A percentile compares a stretch with the other conserved stretches of the same genome.
Evolutionary conservation across 2,113 vertebrate species (phyloP).

Genomic region (Pluvialis apricaria): DNA sequence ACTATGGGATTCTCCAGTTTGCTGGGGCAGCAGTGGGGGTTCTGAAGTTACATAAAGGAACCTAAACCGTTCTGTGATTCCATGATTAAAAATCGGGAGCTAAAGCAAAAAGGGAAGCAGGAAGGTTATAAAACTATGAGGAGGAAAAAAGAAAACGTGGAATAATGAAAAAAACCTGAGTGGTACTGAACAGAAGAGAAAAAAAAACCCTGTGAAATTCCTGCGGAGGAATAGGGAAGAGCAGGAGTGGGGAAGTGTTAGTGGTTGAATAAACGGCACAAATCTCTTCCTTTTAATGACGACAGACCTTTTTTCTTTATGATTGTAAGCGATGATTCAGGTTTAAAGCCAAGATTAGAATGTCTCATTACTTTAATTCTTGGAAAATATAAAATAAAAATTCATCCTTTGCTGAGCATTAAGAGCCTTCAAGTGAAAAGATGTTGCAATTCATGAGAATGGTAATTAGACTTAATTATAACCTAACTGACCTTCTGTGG

Average conservation of each 20-base stretch:
- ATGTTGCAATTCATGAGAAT: slow-evolving; percentile 8
- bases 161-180: neutral
- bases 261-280: neutral
- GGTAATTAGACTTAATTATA: slow-evolving; percentile 48
- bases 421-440: slow-evolving; percentile 3
- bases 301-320: neutral
- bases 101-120: neutral
- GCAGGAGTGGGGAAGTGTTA: neutral
- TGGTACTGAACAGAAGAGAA: neutral
- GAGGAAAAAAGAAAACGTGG: neutral
- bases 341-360: neutral
- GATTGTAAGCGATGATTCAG: neutral
- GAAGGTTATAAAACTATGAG: neutral
- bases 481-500: slow-evolving; percentile 37
- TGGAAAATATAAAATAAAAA: neutral
- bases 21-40: neutral
- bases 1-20: neutral
- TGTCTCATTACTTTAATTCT: neutral
- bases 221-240: neutral
- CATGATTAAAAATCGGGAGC: neutral
- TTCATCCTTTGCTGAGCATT: neutral
- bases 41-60: neutral
- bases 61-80: too few species aligned
- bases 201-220: neutral
- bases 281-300: neutral